Evolutionary conservation across 2,797 vertebrate genomes (phyloP).

Genomic region (Melanotaenia trifasciata): DNA sequence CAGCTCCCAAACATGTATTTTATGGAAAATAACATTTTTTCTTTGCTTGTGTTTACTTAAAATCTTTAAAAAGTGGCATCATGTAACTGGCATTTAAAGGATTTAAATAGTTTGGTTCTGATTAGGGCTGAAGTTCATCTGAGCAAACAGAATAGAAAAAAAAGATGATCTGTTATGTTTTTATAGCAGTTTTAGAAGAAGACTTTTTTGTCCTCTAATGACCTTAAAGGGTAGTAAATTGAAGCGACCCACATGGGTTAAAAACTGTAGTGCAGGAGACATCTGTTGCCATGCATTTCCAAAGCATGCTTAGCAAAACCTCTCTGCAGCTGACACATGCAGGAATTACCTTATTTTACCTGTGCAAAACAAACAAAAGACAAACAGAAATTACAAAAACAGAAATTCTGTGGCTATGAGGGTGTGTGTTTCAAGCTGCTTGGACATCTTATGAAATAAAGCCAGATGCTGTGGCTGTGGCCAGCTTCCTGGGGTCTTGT

Average conservation of each 20-base stretch:
- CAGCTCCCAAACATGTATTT: no score
- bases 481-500: slow-evolving; percentile 8
- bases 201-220: not conserved
- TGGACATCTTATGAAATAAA: not conserved
- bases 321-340: not conserved
- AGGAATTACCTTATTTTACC: not conserved
- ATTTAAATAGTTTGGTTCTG: not conserved
- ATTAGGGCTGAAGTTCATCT: not conserved
- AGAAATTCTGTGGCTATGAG: not conserved
- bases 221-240: not conserved
- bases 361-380: slow-evolving; percentile 1
- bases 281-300: not conserved
- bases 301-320: not conserved
- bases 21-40: not conserved
- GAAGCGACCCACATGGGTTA: not conserved
- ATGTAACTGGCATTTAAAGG: not conserved
- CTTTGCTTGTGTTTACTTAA: not conserved
- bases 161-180: no score
- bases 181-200: not conserved
- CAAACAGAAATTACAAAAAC: not conserved
- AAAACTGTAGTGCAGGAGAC: not conserved
- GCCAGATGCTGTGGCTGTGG: not conserved
- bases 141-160: no score
- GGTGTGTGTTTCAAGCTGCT: not conserved
- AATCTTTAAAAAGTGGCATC: not conserved